phyloP scores from a whole-genome alignment of 2,888 invertebrate genomes.

The Athetis lepigone region DNA sequence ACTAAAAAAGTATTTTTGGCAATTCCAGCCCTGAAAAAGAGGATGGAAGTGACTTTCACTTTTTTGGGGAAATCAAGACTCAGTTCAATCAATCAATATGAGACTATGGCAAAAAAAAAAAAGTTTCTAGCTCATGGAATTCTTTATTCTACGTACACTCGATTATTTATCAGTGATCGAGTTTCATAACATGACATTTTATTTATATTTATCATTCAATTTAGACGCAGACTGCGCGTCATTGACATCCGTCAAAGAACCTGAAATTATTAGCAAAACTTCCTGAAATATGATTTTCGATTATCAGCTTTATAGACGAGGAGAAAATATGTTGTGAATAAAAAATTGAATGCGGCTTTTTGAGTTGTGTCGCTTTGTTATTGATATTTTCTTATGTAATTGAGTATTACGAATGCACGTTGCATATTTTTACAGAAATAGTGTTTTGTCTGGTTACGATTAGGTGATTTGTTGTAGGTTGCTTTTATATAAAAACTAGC shows the following conservation, averaged over 20 bases:
- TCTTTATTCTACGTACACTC: neutral
- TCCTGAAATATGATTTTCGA: neutral
- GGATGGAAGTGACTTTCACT: no score
- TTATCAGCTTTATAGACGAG: neutral
- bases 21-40: no score
- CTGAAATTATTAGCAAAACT: slow-evolving; percentile 7
- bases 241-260: slow-evolving; percentile 21
- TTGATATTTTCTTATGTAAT: neutral
- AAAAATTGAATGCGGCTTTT: neutral
- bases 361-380: neutral
- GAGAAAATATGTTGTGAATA: neutral
- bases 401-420: slow-evolving; percentile 9
- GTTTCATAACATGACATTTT: slow-evolving; percentile 30
- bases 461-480: slow-evolving; percentile 20
- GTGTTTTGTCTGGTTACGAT: neutral
- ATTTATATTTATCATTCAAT: slow-evolving; percentile 43
- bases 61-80: no score
- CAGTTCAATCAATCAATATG: no score
- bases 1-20: no score
- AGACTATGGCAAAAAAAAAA: no score
- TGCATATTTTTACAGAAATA: slow-evolving; percentile 27
- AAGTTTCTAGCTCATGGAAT: slow-evolving; percentile 18
- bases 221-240: slow-evolving; percentile 36
- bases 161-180: slow-evolving; percentile 49
- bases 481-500: slow-evolving; percentile 3